phyloP scores from a whole-genome alignment of 1,140 invertebrate genomes.

The Leguminivora glycinivorella region DNA sequence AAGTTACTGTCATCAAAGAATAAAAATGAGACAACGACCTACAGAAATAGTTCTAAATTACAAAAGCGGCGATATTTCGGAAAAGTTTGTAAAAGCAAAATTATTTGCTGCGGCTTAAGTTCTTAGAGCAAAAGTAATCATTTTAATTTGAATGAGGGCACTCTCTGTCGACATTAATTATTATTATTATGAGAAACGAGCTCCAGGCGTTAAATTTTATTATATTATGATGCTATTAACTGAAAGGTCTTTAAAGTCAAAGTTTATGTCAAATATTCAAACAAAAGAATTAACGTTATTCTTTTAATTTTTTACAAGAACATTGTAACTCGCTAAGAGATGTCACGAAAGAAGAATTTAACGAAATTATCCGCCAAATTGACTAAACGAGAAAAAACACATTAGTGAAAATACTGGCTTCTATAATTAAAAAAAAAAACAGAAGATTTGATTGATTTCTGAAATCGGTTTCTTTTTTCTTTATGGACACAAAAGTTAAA shows the following conservation, averaged over 20 bases:
- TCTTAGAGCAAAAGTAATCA: slow-evolving; percentile 37
- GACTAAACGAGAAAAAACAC: no score
- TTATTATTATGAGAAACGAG: slow-evolving; percentile 36
- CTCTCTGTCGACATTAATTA: slow-evolving; percentile 36
- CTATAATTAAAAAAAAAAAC: no score
- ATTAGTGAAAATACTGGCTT: no score
- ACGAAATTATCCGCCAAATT: no score
- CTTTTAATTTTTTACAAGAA: no score
- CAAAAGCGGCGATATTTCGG: slow-evolving; percentile 34
- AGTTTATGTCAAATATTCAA: background rate
- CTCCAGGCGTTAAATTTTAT: slow-evolving; percentile 26
- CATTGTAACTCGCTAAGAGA: no score
- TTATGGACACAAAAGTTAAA: no score
- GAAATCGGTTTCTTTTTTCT: no score
- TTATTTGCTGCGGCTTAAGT: slow-evolving; percentile 34
- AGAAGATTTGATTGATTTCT: no score
- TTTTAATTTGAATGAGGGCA: slow-evolving; percentile 37
- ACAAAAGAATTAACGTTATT: background rate
- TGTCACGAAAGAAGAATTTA: no score
- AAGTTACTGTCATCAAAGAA: slow-evolving; percentile 28
- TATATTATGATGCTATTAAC: slow-evolving; percentile 24
- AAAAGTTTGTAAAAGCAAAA: slow-evolving; percentile 33
- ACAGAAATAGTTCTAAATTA: slow-evolving; percentile 30
- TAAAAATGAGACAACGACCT: slow-evolving; percentile 27
- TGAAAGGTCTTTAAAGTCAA: slow-evolving; percentile 18